Conservation (phyloP, 2,113 vertebrate species). For the Piaya cayana region DNA sequence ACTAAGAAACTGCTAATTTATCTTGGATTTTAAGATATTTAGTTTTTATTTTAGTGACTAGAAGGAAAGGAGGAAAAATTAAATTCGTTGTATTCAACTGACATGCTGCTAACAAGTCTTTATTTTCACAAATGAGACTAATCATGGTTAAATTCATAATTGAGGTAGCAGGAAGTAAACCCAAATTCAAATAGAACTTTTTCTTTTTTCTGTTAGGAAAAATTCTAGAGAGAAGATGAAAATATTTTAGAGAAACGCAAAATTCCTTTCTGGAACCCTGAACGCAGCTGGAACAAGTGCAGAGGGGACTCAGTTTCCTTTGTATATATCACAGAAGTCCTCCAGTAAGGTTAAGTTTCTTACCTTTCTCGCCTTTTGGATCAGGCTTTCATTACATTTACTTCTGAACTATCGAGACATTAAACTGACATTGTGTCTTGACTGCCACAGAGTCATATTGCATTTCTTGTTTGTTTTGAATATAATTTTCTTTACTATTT, state of each 20-base stretch:
- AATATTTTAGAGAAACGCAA: neutral
- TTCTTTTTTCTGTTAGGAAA: neutral
- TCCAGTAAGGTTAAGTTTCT: neutral
- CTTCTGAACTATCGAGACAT: neutral
- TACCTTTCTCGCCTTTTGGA: neutral
- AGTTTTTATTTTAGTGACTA: neutral
- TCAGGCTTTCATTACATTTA: neutral
- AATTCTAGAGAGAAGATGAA: neutral
- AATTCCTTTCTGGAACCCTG: neutral
- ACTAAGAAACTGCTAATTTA: neutral
- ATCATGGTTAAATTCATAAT: neutral
- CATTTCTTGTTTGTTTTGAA: neutral
- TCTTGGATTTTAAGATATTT: neutral
- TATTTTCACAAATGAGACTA: neutral
- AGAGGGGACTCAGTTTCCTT: neutral
- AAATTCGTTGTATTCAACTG: neutral
- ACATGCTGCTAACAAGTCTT: neutral
- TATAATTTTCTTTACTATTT: neutral
- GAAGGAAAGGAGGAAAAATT: neutral
- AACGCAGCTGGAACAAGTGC: neutral
- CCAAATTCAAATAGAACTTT: neutral
- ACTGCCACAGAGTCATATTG: neutral
- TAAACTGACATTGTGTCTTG: neutral
- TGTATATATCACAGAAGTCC: neutral
- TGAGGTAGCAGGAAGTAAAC: neutral